These are phyloP conservation scores for Spatula clypeata DNA, from an alignment of 2,797 vertebrate genomes.

Conservation along the genomic window DNA sequence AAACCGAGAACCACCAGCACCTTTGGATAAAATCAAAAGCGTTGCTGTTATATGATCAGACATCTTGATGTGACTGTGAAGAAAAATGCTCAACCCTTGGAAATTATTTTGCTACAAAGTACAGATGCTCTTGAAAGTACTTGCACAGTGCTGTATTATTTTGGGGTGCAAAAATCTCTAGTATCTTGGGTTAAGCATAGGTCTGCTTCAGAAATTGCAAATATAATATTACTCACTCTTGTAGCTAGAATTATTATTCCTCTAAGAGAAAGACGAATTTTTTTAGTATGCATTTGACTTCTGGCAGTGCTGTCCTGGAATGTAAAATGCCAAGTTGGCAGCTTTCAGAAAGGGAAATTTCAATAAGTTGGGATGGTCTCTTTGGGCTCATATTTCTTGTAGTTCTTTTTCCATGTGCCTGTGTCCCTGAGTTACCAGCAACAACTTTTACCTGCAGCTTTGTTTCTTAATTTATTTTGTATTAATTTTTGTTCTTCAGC, in stretches of 20 bases:
- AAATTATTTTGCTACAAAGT: neutral
- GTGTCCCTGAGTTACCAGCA: slow-evolving; percentile 10
- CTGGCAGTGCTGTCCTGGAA: slow-evolving; percentile 9
- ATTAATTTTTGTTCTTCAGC: neutral
- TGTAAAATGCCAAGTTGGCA: slow-evolving; percentile 65
- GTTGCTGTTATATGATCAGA: neutral
- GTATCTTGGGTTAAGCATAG: neutral
- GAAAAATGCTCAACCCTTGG: neutral
- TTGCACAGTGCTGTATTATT: neutral
- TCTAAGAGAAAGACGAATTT: slow-evolving; percentile 17
- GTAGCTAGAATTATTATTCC: neutral
- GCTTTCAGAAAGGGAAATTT: slow-evolving; percentile 57
- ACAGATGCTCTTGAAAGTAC: neutral
- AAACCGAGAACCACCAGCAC: neutral
- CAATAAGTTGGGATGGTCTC: slow-evolving; percentile 47
- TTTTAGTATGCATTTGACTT: slow-evolving; percentile 27
- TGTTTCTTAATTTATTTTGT: slow-evolving; percentile 2
- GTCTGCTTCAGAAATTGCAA: slow-evolving; percentile 7
- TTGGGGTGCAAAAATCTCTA: neutral
- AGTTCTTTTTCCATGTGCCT: slow-evolving; percentile 46
- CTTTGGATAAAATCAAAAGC: neutral
- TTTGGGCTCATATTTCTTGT: slow-evolving; percentile 59
- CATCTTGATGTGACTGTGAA: neutral
- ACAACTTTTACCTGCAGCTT: slow-evolving; percentile 40
- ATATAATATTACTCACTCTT: neutral